These are phyloP conservation scores for Champsocephalus esox DNA, from an alignment of 2,797 vertebrate species.

Conservation along the genomic window DNA sequence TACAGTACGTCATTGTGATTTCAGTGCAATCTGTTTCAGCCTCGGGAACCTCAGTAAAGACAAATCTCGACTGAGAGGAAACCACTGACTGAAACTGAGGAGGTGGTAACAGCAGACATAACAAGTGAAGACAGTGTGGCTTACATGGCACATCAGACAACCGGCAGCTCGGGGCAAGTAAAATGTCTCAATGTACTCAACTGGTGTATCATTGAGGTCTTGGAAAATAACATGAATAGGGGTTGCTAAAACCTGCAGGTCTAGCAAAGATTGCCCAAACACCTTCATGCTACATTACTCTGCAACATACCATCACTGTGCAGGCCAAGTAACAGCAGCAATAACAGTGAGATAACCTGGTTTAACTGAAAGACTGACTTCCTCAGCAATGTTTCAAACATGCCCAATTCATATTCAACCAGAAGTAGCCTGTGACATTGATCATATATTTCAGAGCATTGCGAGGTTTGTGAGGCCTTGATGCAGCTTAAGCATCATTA, in stretches of 20 bases:
- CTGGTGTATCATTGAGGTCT: background rate
- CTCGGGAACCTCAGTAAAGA: constrained; percentile 17
- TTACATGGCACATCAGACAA: constrained; percentile 26
- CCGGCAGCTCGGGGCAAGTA: constrained; percentile 9
- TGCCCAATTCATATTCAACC: background rate
- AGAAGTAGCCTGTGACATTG: background rate
- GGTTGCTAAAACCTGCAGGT: background rate
- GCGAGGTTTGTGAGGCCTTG: background rate
- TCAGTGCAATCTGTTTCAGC: constrained; percentile 26
- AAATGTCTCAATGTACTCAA: constrained; percentile 16
- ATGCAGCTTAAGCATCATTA: background rate
- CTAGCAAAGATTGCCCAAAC: background rate
- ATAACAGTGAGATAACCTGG: constrained; percentile 5
- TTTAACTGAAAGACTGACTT: constrained; percentile 16
- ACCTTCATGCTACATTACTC: background rate
- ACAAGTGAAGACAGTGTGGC: constrained; percentile 40
- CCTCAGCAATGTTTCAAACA: background rate
- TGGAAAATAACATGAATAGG: background rate
- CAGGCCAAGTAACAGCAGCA: background rate
- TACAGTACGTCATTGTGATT: constrained; percentile 18
- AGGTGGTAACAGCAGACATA: constrained; percentile 53
- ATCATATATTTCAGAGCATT: background rate
- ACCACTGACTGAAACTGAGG: constrained; percentile 56
- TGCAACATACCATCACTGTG: background rate
- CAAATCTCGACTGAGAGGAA: constrained; percentile 39